Percentiles rank a stretch among this genome's conserved stretches.
Conservation (phyloP, 2,888 invertebrate genomes). For the Agonopterix heracliana region DNA sequence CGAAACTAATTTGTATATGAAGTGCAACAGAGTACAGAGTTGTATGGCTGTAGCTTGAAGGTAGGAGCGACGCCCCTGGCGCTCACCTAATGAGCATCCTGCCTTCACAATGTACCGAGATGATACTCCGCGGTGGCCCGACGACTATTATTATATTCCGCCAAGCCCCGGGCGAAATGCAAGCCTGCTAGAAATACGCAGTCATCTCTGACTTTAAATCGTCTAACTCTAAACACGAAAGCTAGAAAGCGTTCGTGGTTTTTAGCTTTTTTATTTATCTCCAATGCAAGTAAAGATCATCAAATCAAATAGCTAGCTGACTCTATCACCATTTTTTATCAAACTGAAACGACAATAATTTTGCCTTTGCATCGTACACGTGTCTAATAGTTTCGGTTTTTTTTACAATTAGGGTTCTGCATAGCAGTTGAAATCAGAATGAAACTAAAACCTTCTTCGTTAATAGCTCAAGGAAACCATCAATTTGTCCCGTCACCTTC, state of each 20-base stretch:
- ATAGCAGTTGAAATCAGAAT: too few relatives aligned
- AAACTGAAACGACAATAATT: not conserved
- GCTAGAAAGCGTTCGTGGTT: not conserved
- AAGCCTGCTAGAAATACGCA: conserved; percentile 54
- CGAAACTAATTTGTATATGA: conserved; percentile 43
- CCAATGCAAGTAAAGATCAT: conserved; percentile 1
- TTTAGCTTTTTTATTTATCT: not conserved
- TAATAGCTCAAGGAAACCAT: too few relatives aligned
- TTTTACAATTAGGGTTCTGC: too few relatives aligned
- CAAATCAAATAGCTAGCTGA: not conserved
- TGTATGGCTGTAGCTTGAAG: conserved; percentile 21
- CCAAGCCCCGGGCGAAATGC: conserved; percentile 51
- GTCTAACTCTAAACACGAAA: conserved; percentile 39
- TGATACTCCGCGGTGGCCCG: conserved; percentile 62
- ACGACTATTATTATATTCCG: conserved; percentile 69
- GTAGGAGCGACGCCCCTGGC: conserved; percentile 49
- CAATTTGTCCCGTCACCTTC: too few relatives aligned
- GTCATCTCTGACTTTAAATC: conserved; percentile 42
- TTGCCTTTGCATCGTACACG: too few relatives aligned
- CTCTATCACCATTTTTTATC: not conserved
- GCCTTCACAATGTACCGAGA: conserved; percentile 70
- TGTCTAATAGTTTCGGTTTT: too few relatives aligned
- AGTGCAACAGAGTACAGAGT: conserved; percentile 7
- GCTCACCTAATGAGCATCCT: conserved; percentile 74
- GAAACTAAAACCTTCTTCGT: too few relatives aligned